Percentiles rank a stretch among this genome's conserved stretches.
These are phyloP conservation scores for Botia kubotai DNA, from an alignment of 2,797 vertebrate genomes.

Conservation along the genomic window DNA sequence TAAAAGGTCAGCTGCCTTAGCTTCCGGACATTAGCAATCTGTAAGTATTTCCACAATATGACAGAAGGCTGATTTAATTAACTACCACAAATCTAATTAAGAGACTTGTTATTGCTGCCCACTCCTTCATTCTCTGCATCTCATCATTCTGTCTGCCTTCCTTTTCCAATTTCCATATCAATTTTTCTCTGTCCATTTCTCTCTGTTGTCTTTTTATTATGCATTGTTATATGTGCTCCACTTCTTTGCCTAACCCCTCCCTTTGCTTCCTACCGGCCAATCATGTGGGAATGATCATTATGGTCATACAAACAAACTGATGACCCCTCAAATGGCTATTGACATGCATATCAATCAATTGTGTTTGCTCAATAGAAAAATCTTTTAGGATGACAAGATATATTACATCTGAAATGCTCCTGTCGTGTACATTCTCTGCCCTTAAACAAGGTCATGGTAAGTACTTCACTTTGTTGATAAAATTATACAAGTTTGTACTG, in stretches of 20 bases:
- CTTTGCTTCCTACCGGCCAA: background rate
- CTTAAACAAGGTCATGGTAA: conserved; percentile 32
- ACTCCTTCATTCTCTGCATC: background rate
- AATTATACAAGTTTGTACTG: conserved; percentile 1
- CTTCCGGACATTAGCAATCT: background rate
- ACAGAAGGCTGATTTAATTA: conserved; percentile 53
- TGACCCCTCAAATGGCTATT: conserved; percentile 20
- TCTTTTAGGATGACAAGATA: conserved; percentile 22
- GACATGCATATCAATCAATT: conserved; percentile 39
- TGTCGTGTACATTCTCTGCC: background rate
- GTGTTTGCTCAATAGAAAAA: conserved; percentile 33
- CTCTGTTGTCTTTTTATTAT: background rate
- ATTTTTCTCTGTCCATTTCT: background rate
- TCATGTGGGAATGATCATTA: conserved; percentile 9
- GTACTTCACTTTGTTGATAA: conserved; percentile 13
- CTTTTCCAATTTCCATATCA: background rate
- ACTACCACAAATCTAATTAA: conserved; percentile 47
- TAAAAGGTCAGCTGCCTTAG: too few species aligned
- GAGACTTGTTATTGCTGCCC: conserved; percentile 4
- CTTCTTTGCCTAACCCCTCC: background rate
- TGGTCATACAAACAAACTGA: conserved; percentile 9
- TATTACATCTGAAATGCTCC: conserved; percentile 32
- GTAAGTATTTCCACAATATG: conserved; percentile 23
- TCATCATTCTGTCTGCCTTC: conserved; percentile 2
- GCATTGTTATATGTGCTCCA: background rate